Evolutionary conservation across 35 echinoderm and acorn worm genomes (phyloP), one percentile per base, ranked within the genome.

Genomic region (Lytechinus variegatus): DNA sequence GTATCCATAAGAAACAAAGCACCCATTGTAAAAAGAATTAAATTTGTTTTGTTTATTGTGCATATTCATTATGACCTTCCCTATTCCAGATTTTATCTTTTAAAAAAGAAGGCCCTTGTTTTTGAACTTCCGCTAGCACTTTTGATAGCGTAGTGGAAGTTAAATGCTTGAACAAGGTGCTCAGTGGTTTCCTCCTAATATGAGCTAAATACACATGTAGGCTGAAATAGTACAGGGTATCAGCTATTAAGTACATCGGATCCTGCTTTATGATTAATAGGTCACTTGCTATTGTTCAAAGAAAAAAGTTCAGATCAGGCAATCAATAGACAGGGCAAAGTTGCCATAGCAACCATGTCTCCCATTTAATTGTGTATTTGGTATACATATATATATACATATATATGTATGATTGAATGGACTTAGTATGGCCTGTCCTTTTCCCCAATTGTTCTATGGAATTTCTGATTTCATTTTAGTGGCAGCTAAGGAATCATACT

Each of bases 91-190:
- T n/a, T 79, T 24, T 44, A 44, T 79, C 66, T 24, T 79, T 79
- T 79, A 4, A 79, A 6, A 79, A 79, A 79, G 12, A 79, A 79
- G 66, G 66, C 21, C 14, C 21, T 19, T 79, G 19, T 79, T 4
- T 79, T 79, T 79, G 66, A 79, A 79, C 66, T 79, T 79, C 66
- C 66, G 66, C n/a, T 79, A n/a, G 66, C 66, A 79, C 66, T 79
- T 79, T 79, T 24, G n/a, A 79, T 79, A 79, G 14, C 66, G 16
- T 79, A 12, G 57, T 60, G 57, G 57, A 60, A 60, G 16, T 12
- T 16, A 3, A 60, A 60, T 44, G 16, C 57, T 60, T 60, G 66
- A 24, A 3, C 66, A 79, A 79, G 19, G 66, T 79, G 66, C 21
- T 6, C 19, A 79, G n/a, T 79, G 66, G 16, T 79, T 79, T 8